These are phyloP conservation scores for Sebastes hubbsi DNA, from an alignment of 2,797 vertebrate genomes.

Conservation along the genomic window DNA sequence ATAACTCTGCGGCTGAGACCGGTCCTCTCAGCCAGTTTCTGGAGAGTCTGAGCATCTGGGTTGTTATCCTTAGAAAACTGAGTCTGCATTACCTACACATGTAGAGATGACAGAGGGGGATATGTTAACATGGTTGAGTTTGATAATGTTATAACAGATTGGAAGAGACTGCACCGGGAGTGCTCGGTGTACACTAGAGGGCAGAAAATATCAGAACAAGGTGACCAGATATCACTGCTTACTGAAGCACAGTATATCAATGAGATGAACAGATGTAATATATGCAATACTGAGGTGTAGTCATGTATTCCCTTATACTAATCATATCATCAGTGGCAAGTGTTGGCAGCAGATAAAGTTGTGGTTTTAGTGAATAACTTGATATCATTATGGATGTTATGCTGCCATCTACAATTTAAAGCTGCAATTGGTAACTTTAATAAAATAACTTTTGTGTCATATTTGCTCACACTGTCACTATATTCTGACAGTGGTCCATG, in stretches of 20 bases:
- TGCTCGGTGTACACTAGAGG: background rate
- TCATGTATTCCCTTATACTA: background rate
- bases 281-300: too few species aligned
- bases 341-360: too few species aligned
- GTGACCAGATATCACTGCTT: background rate
- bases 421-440: too few species aligned
- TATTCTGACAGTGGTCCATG: too few species aligned
- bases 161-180: background rate
- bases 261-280: background rate
- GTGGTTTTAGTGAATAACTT: too few species aligned
- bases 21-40: constrained; percentile 92
- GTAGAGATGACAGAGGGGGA: background rate
- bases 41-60: constrained; percentile 93
- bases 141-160: background rate
- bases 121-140: background rate
- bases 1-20: constrained; percentile 95
- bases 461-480: too few species aligned
- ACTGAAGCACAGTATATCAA: background rate
- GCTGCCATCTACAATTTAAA: too few species aligned
- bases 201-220: constrained; percentile 1
- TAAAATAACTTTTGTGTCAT: too few species aligned
- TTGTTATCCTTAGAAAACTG: constrained; percentile 96
- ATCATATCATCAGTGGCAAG: background rate
- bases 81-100: constrained; percentile 90
- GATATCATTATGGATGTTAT: too few species aligned